phyloP scores from a whole-genome alignment of 2,113 vertebrate genomes.

The Pseudorectes ferrugineus region DNA sequence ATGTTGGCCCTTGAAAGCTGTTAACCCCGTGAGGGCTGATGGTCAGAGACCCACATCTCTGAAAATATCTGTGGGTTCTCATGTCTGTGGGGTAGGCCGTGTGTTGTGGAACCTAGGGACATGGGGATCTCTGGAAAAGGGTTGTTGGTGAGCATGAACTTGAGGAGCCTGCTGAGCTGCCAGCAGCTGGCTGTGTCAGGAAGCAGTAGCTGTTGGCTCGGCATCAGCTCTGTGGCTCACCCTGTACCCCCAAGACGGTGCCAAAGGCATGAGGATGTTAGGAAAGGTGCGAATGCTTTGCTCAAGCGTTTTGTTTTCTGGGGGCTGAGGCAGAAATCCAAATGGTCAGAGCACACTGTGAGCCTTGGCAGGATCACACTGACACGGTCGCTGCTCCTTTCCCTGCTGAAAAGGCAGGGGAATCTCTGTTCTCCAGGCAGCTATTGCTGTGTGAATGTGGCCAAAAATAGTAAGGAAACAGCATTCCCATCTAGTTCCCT shows the following conservation, averaged over 20 bases:
- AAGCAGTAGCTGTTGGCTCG: not conserved
- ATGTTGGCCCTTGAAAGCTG: not conserved
- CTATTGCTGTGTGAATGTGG: not conserved
- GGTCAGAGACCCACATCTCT: not conserved
- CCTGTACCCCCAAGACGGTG: not conserved
- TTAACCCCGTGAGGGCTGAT: not conserved
- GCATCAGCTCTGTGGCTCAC: not conserved
- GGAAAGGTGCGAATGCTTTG: not conserved
- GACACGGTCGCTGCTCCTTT: not conserved
- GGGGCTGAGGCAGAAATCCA: not conserved
- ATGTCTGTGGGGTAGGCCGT: accelerated
- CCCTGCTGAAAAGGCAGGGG: not conserved
- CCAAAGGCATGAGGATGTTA: not conserved
- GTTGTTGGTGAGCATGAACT: not conserved
- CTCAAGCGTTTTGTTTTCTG: not conserved
- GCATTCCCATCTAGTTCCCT: not conserved
- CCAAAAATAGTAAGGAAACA: slow-evolving; percentile 27
- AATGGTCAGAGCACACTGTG: not conserved
- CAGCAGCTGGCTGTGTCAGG: not conserved
- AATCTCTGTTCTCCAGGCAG: not conserved
- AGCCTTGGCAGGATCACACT: not conserved
- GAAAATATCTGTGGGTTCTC: accelerated
- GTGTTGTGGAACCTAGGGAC: not conserved
- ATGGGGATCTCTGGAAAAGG: not conserved
- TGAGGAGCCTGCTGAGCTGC: not conserved